A percentile compares a stretch with the other conserved stretches of the same genome.
Evolutionary conservation across 2,888 invertebrate species (phyloP).

Genomic region (Andrena haemorrhoa): DNA sequence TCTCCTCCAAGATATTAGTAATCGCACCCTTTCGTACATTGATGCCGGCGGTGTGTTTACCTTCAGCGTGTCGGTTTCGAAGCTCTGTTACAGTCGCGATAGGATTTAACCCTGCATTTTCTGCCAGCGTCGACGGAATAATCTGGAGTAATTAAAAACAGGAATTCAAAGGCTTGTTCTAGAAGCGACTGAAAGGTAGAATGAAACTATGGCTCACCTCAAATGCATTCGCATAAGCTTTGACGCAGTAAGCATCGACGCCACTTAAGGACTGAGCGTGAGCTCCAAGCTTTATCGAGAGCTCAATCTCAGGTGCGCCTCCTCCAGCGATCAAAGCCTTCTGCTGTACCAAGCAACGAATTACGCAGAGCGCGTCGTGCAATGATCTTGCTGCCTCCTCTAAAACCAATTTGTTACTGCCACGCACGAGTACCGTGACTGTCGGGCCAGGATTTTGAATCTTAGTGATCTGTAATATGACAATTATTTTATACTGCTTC

Average conservation of each 20-base stretch:
- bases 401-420: slow-evolving; percentile 93
- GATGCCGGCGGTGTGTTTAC: slow-evolving; percentile 95
- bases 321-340: slow-evolving; percentile 97
- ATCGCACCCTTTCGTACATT: slow-evolving; percentile 98
- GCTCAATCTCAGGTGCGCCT: slow-evolving; percentile 98
- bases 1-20: slow-evolving; percentile 98
- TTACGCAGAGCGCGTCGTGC: slow-evolving; percentile 95
- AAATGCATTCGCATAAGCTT: slow-evolving; percentile 97
- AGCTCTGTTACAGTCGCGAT: slow-evolving; percentile 98
- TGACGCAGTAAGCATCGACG: slow-evolving; percentile 97
- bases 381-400: slow-evolving; percentile 93
- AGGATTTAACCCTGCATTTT: slow-evolving; percentile 96
- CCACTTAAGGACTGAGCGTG: slow-evolving; percentile 94
- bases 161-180: slow-evolving; percentile 19
- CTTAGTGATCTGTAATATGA: slow-evolving; percentile 89
- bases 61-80: slow-evolving; percentile 96
- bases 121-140: slow-evolving; percentile 95
- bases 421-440: slow-evolving; percentile 96
- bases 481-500: neutral
- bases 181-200: neutral
- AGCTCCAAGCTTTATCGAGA: slow-evolving; percentile 93
- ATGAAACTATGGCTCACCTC: slow-evolving; percentile 86
- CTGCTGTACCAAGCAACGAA: slow-evolving; percentile 98
- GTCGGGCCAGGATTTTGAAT: slow-evolving; percentile 95
- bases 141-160: slow-evolving; percentile 84